Percentiles rank a stretch among this genome's conserved stretches.
Conservation (phyloP, 2,113 vertebrate genomes). For the Sus scrofa region T2T-Sscrofa CM000828.6:49047501-49048000, state of each 20-base stretch:
- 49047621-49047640: too few species aligned
- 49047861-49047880: constrained; percentile 6
- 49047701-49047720: background rate
- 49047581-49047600: too few species aligned
- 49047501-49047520: too few species aligned
- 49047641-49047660: too few species aligned
- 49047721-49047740: background rate
- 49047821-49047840: background rate
- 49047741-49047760: background rate
- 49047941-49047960: constrained; percentile 15
- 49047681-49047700: background rate
- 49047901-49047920: background rate
- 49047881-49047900: constrained; percentile 11
- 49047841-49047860: background rate
- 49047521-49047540: too few species aligned
- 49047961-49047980: background rate
- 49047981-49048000: background rate
- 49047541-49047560: too few species aligned
- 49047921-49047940: background rate
- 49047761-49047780: background rate
- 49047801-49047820: background rate
- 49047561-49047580: too few species aligned
- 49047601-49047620: too few species aligned
- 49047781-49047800: background rate
- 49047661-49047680: background rate